Percentiles rank a stretch among this genome's conserved stretches.
phyloP scores from a whole-genome alignment of 1,140 invertebrate genomes.

The Bombus cullumanus region DNA sequence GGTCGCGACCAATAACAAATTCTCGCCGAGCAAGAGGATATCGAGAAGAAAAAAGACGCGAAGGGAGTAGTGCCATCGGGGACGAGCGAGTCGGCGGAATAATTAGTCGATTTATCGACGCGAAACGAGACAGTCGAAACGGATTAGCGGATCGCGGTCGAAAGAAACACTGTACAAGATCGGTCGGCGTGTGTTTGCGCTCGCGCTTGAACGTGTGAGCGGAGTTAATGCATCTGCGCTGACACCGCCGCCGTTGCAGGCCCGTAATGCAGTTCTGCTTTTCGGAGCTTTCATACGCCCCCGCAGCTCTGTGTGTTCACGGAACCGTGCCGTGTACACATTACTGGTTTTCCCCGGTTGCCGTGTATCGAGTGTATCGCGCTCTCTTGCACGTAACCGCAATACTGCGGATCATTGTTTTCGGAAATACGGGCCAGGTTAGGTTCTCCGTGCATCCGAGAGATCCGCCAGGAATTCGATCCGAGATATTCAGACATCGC shows the following conservation, averaged over 20 bases:
- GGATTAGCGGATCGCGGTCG: slow-evolving; percentile 46
- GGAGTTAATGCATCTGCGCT: slow-evolving; percentile 42
- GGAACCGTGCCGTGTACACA: slow-evolving; percentile 52
- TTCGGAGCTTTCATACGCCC: slow-evolving; percentile 56
- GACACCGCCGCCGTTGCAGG: slow-evolving; percentile 9
- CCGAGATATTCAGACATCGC: background rate
- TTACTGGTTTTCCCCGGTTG: slow-evolving; percentile 48
- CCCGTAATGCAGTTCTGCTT: slow-evolving; percentile 59
- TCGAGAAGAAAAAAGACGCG: background rate
- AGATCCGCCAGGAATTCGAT: background rate
- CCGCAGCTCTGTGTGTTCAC: slow-evolving; percentile 28
- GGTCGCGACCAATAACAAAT: background rate
- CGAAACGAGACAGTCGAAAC: slow-evolving; percentile 7
- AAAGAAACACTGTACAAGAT: slow-evolving; percentile 42
- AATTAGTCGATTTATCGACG: slow-evolving; percentile 19
- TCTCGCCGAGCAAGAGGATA: background rate
- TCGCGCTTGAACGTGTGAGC: slow-evolving; percentile 20
- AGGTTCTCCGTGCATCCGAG: background rate
- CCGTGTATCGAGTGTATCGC: slow-evolving; percentile 53
- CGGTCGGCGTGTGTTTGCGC: slow-evolving; percentile 20
- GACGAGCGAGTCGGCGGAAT: background rate
- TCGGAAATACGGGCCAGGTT: slow-evolving; percentile 36
- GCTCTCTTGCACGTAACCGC: slow-evolving; percentile 41
- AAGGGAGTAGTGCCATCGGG: background rate
- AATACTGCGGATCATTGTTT: slow-evolving; percentile 59